phyloP scores from a whole-genome alignment of 2,888 invertebrate genomes.

The Leptinotarsa juncta region DNA sequence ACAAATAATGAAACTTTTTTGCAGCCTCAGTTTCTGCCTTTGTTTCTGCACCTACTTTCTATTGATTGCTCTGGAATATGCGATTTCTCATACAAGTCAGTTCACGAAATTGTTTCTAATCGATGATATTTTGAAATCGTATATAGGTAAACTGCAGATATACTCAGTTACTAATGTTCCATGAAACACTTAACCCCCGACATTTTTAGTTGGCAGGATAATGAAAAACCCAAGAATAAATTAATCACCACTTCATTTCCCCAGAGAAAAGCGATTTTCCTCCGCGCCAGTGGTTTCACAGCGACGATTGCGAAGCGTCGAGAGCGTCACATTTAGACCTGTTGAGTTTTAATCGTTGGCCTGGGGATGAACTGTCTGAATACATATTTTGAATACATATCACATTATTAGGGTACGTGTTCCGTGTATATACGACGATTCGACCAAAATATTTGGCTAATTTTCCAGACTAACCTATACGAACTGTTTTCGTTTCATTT shows the following conservation, averaged over 20 bases:
- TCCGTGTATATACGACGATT: conserved; percentile 17
- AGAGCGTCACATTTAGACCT: conserved; percentile 43
- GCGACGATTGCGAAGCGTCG: conserved; percentile 27
- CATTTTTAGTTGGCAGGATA: conserved; percentile 3
- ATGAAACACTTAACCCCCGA: background rate
- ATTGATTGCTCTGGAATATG: too few species aligned
- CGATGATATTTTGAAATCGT: too few species aligned
- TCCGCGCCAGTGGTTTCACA: conserved; percentile 26
- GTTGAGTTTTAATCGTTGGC: conserved; percentile 51
- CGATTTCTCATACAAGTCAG: too few species aligned
- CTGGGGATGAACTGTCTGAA: conserved; percentile 42
- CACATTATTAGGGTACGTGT: conserved; percentile 40
- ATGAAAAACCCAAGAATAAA: conserved; percentile 19
- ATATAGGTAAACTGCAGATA: background rate
- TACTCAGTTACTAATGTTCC: background rate
- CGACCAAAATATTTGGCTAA: background rate
- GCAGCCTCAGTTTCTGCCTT: too few species aligned
- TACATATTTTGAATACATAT: conserved; percentile 51
- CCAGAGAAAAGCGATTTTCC: conserved; percentile 20
- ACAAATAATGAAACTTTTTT: too few species aligned
- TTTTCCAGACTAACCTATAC: background rate
- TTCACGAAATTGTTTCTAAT: too few species aligned
- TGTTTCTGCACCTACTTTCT: too few species aligned
- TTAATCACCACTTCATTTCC: conserved; percentile 21
- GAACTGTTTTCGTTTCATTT: background rate